These are phyloP conservation scores for Arctocebus calabarensis DNA, from an alignment of 2,797 vertebrate genomes.

Conservation along the genomic window DNA sequence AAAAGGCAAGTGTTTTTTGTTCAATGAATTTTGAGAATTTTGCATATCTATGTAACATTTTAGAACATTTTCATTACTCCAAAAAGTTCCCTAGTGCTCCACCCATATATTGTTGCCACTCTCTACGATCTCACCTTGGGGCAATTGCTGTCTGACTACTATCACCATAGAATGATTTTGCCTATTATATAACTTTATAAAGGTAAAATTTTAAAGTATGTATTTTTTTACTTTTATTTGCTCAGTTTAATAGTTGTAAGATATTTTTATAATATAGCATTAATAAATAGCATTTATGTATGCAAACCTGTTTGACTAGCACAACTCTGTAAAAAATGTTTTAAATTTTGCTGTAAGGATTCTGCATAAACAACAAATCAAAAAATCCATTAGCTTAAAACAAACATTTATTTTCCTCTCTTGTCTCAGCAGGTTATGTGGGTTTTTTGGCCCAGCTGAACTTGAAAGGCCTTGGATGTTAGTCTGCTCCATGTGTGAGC, in stretches of 20 bases:
- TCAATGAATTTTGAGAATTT: neutral
- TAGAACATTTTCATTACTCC: neutral
- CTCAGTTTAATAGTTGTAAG: neutral
- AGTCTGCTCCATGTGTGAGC: neutral
- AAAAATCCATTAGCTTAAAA: neutral
- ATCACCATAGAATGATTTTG: neutral
- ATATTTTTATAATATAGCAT: neutral
- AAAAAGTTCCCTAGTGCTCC: neutral
- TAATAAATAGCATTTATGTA: neutral
- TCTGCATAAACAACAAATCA: neutral
- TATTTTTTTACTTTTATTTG: constrained; percentile 26
- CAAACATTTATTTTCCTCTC: neutral
- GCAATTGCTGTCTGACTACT: neutral
- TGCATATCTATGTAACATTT: neutral
- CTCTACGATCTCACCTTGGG: rapidly evolving
- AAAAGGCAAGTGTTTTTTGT: neutral
- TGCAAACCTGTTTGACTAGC: neutral
- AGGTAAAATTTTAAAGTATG: neutral
- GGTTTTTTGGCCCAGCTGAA: neutral
- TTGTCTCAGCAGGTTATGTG: neutral
- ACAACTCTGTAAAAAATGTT: neutral
- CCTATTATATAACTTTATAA: neutral
- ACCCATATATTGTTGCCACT: neutral
- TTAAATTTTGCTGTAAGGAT: neutral
- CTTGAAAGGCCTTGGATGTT: neutral